Conservation (phyloP, 2,888 invertebrate genomes). For the Steinernema scapterisci region DNA sequence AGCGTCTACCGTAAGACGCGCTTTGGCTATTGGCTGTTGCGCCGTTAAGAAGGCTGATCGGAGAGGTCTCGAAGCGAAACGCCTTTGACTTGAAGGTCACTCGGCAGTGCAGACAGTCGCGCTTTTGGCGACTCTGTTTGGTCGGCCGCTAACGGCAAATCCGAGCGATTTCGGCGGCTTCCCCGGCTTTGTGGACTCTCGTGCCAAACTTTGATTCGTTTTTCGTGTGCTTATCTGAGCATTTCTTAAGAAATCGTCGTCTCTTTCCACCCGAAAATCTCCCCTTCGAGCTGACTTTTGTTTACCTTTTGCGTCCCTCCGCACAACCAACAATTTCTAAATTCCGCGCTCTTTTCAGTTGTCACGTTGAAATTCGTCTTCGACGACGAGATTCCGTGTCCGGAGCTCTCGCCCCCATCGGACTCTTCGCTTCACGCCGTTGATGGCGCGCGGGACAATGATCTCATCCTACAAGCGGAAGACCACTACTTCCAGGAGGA, state of each 20-base stretch:
- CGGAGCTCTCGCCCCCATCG: not conserved
- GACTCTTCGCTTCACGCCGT: not conserved
- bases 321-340: not conserved
- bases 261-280: no score
- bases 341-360: no score
- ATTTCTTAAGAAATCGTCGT: no score
- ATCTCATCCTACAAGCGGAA: constrained; percentile 4
- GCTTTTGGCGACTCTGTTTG: not conserved
- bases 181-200: no score
- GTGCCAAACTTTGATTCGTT: no score
- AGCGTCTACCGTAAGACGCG: no score
- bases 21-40: no score
- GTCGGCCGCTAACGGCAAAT: not conserved
- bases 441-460: constrained; percentile 17
- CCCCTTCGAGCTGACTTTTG: not conserved
- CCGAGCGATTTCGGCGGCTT: not conserved
- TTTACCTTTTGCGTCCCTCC: not conserved
- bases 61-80: not conserved
- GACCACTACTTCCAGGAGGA: not conserved
- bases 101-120: not conserved
- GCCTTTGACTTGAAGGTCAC: not conserved
- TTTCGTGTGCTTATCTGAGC: no score
- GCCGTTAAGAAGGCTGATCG: no score
- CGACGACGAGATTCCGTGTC: not conserved
- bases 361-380: no score